A percentile compares a stretch with the other conserved stretches of the same genome.
These are phyloP conservation scores for Ploceus nigricollis DNA, from an alignment of 2,113 vertebrate species.

Conservation along the genomic window DNA sequence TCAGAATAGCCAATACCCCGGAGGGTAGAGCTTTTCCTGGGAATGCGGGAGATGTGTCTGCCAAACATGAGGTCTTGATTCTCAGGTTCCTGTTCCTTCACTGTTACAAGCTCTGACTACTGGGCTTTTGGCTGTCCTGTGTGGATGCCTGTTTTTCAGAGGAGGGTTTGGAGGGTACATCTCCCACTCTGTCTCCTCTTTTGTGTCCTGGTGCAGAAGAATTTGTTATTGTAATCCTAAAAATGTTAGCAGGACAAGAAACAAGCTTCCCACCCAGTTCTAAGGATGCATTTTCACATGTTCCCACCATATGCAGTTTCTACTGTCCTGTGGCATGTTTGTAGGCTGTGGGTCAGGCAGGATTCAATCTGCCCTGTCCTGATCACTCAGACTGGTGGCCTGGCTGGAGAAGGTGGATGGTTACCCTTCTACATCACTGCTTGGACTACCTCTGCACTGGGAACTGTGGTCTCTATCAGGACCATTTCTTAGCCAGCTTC, in stretches of 20 bases:
- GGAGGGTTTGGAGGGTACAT: rapidly evolving
- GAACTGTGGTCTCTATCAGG: background rate
- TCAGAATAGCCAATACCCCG: conserved; percentile 12
- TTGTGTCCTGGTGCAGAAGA: background rate
- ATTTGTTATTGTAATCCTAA: background rate
- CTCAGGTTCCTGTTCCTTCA: conserved; percentile 39
- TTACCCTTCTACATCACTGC: background rate
- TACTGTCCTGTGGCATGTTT: background rate
- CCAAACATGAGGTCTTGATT: conserved; percentile 63
- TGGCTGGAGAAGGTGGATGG: background rate
- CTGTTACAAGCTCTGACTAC: conserved; percentile 10
- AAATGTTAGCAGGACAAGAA: background rate
- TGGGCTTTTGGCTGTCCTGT: conserved; percentile 32
- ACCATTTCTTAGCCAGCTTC: background rate
- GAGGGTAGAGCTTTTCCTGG: conserved; percentile 51
- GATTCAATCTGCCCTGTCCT: background rate
- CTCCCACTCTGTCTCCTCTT: background rate
- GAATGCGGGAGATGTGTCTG: conserved; percentile 27
- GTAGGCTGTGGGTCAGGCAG: background rate
- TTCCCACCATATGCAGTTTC: background rate
- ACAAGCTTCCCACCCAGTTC: background rate
- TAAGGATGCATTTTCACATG: background rate
- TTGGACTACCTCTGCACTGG: background rate
- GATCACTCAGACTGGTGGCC: background rate
- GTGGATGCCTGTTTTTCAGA: background rate